Percentiles rank a stretch among this genome's conserved stretches.
phyloP scores from a whole-genome alignment of 2,888 invertebrate species.

The Agriopis marginaria region DNA sequence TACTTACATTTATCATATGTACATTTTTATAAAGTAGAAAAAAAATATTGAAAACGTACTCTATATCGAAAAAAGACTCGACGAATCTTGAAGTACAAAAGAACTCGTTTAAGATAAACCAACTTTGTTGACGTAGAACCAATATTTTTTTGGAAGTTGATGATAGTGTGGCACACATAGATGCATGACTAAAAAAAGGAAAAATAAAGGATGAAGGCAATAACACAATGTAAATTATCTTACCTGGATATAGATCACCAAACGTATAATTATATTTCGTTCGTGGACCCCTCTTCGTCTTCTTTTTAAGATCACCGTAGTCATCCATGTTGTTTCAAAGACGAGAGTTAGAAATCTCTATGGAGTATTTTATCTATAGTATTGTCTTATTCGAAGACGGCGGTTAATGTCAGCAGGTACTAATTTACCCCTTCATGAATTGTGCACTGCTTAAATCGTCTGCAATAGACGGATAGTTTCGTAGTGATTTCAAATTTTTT shows the following conservation, averaged over 20 bases:
- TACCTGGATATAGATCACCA: slow-evolving; percentile 84
- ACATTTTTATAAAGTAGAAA: too few relatives aligned
- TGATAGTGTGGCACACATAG: too few relatives aligned
- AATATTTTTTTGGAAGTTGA: too few relatives aligned
- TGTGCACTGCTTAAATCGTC: slow-evolving; percentile 13
- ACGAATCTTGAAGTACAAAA: background rate
- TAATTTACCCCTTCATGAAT: slow-evolving; percentile 1
- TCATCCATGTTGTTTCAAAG: slow-evolving; percentile 19
- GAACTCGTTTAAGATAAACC: background rate
- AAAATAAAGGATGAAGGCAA: background rate
- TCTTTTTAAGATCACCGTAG: slow-evolving; percentile 49
- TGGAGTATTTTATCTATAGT: background rate
- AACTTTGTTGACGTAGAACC: too few relatives aligned
- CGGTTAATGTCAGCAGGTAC: background rate
- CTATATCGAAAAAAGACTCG: background rate
- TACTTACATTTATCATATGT: too few relatives aligned
- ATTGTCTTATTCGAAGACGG: background rate
- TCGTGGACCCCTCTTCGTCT: slow-evolving; percentile 72
- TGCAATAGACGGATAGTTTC: slow-evolving; percentile 14
- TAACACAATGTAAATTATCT: background rate
- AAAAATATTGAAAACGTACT: background rate
- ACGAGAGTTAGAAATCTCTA: background rate
- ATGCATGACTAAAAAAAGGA: background rate
- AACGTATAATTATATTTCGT: slow-evolving; percentile 82
- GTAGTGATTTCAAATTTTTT: background rate